Evolutionary conservation across 1,140 invertebrate species (phyloP), one percentile per base, ranked within the genome.

Genomic region (Muscidifurax raptorellus): DNA sequence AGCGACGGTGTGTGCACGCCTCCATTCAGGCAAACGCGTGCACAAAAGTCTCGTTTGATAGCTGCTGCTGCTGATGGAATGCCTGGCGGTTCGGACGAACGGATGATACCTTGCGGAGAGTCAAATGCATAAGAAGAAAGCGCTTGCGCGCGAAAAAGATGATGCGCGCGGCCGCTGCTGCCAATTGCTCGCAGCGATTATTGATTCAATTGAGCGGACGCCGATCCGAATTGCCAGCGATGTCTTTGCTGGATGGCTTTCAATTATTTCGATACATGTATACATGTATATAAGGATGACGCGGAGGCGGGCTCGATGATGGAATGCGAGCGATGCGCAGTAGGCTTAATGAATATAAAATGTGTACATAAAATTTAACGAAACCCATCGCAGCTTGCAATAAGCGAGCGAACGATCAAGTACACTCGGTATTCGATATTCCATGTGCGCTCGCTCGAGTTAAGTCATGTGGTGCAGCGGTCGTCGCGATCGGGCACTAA

Each of bases 11-110:
- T 25, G 44, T 18, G 59, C 81, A 86, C 85, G 87, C 85, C 86
- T 89, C 88, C 87, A 90, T 90, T 90, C 89, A 88, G 83, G 84
- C 78, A 36, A 80, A 85, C 78, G 27, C 67, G 85, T 86, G 86
- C 89, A 90, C 89, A 91, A 91, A 91, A 90, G 85, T 84, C 84
- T 88, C 81, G 81, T 81, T 87, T 86, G 86, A 86, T 76, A 30
- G 72, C 36, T n/a, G 75, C 25, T 32, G 25, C 15, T 69, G 44
- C 1, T 28, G 47, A 9, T 5, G 80, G 52, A 82, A 75, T 82
- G 69, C 22, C 69, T 5, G 64, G 25, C 9, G 25, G 64, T 12
- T 4, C 64, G 3, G 13, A 10, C 22, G 22, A 27, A 25, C 22
- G 64, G 18, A 67, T 67, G 18, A 67, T 27, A 67, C 64, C 25